Evolutionary conservation across 2,797 vertebrate species (phyloP).

Genomic region (Sebastes hubbsi): DNA sequence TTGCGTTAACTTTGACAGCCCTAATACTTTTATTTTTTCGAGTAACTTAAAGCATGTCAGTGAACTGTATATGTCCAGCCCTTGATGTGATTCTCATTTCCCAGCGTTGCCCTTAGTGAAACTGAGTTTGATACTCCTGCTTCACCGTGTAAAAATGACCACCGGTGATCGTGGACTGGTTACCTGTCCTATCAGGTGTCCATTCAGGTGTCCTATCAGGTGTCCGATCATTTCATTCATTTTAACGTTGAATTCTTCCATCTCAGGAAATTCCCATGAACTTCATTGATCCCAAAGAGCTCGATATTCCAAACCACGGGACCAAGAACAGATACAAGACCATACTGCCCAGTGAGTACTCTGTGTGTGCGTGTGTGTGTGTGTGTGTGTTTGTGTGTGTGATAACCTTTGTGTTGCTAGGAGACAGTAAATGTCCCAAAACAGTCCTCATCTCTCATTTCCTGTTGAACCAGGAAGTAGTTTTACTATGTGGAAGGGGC

Average conservation of each 20-base stretch:
- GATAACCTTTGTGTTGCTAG: slow-evolving; percentile 14
- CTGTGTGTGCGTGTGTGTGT: neutral
- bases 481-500: slow-evolving; percentile 41
- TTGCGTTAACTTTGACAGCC: no score
- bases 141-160: no score
- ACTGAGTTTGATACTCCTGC: no score
- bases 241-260: slow-evolving; percentile 20
- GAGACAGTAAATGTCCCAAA: slow-evolving; percentile 4
- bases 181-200: neutral
- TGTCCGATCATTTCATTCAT: neutral
- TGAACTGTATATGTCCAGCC: no score
- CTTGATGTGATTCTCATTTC: no score
- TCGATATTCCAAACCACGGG: slow-evolving; percentile 93
- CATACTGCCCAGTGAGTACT: slow-evolving; percentile 94
- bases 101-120: no score
- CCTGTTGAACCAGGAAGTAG: slow-evolving; percentile 54
- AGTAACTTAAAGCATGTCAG: no score
- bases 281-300: slow-evolving; percentile 96
- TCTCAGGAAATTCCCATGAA: slow-evolving; percentile 98
- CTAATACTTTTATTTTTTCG: no score
- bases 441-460: slow-evolving; percentile 4
- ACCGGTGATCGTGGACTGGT: no score
- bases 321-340: slow-evolving; percentile 98
- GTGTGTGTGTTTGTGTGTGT: neutral
- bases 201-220: neutral